Base-by-base conservation (phyloP, 2,888 invertebrate genomes). In the Drosophila limbata region DNA sequence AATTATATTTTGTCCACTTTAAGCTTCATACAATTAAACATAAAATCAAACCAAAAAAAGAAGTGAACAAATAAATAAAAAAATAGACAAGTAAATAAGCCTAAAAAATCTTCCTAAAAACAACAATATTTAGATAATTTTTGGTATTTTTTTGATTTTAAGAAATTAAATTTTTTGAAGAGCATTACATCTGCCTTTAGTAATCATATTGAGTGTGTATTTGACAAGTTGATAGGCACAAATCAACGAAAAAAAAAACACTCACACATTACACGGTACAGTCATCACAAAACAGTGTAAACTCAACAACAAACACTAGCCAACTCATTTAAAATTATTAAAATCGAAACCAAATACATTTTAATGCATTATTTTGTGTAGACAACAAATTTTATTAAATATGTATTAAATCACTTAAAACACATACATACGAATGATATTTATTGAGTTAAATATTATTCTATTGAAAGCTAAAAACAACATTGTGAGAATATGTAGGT, bases 401-500 rank as follows among this genome's bases (percentile, higher is more conserved):
- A n/a, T n/a, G n/a, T n/a, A n/a, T n/a, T n/a, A n/a, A n/a, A n/a
- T n/a, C n/a, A n/a, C n/a, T 50, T 35, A 35, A 56, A 35, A 56
- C 15, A 55, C n/a, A 19, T 55, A 62, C 44, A 61, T 45, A 48
- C 39, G 64, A 47, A 73, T 63, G 44, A 74, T 77, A 77, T 80
- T 76, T 79, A 81, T 81, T 83, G 84, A 86, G 83, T 78, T 84
- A 75, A 80, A 71, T 79, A 79, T 83, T 81, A 81, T 77, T 81
- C 69, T 71, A 78, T 68, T 71, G 50, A 74, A 60, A 67, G 73
- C 66, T 73, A 74, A 71, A 71, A 53, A 68, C 45, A 79, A 67
- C 74, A 77, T 64, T 79, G 82, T 83, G 79, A 88, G 82, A 77
- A 86, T 77, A 79, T 84, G 86, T 88, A 88, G 88, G 83, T 88